Evolutionary conservation across 2,888 invertebrate species (phyloP), one percentile per base, ranked within the genome.

Genomic region (Zygaena filipendulae): DNA sequence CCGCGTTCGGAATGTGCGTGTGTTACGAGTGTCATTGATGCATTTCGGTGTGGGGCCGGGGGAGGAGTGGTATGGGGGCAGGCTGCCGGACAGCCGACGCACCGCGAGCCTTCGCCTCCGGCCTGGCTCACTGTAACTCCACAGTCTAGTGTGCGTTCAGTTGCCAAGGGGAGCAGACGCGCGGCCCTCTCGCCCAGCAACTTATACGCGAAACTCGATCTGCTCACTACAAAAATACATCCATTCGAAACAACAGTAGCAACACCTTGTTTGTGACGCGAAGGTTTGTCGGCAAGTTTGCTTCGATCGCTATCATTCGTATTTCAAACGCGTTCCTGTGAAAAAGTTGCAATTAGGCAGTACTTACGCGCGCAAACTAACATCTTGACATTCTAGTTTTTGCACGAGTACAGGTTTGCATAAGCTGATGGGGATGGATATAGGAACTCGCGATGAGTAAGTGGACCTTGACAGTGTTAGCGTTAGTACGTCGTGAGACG

Each of bases 21-120:
- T 70, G 53, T 56, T 64, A 63, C 55, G 55, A 69, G 69, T 77
- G 72, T 71, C 75, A 75, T 74, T 75, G 77, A 77, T 77, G 79
- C 79, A 77, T 71, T 72, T 75, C 67, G 72, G 71, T 67, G 53
- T 74, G 74, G 64, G 70, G 58, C 51, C 51, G 51, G 47, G 56
- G 62, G 70, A 48, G 48, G 56, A 36, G 36, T n/a, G n/a, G n/a
- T n/a, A 47, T 52, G 61, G 50, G 46, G 62, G 59, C 49, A 44
- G 52, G 54, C 52, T 56, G 52, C 56, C 54, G 62, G 62, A 52
- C 52, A 47, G 58, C 7, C 5, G 16, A 16, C 16, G 16, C 27
- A 25, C 25, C 21, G 45, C 33, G 39, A 32, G 29, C 34, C 33
- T 35, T 28, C 33, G 30, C 28, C 26, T 31, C 26, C 4, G 5